Evolutionary conservation across 2,888 invertebrate genomes (phyloP).

Genomic region (Cinara cedri): DNA sequence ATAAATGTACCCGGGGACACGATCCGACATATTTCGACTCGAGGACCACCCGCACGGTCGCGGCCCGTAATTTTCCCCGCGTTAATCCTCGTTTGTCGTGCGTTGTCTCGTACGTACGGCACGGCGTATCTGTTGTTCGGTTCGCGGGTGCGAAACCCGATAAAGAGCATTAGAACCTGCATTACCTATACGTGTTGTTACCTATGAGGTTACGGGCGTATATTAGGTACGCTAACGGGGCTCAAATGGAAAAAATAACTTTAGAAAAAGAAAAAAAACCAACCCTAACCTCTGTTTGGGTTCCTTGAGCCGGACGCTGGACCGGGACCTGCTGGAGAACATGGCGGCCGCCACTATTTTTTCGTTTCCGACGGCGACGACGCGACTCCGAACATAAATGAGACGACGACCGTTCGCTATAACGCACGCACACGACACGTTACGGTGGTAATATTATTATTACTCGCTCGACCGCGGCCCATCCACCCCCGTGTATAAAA

Average conservation of each 20-base stretch:
- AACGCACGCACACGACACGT: too few species aligned
- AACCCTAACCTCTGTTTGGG: constrained; percentile 35
- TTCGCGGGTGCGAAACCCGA: too few species aligned
- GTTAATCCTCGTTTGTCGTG: constrained; percentile 42
- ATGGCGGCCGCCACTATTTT: constrained; percentile 29
- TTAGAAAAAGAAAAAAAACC: constrained; percentile 9
- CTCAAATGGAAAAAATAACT: not conserved
- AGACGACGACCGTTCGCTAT: too few species aligned
- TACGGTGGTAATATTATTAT: too few species aligned
- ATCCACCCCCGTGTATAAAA: too few species aligned
- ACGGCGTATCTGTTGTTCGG: too few species aligned
- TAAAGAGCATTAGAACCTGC: not conserved
- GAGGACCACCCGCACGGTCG: not conserved
- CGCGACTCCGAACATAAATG: too few species aligned
- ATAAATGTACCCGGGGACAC: not conserved
- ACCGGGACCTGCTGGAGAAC: constrained; percentile 51
- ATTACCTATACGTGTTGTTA: too few species aligned
- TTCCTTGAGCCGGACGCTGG: constrained; percentile 55
- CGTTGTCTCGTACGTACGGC: not conserved
- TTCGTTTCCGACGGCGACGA: too few species aligned
- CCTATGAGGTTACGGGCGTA: too few species aligned
- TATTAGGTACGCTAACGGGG: too few species aligned
- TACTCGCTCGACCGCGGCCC: too few species aligned
- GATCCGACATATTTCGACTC: not conserved
- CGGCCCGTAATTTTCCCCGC: constrained; percentile 11